These are phyloP conservation scores for Phyto melanocephala DNA, from an alignment of 2,888 invertebrate genomes.

Conservation along the genomic window DNA sequence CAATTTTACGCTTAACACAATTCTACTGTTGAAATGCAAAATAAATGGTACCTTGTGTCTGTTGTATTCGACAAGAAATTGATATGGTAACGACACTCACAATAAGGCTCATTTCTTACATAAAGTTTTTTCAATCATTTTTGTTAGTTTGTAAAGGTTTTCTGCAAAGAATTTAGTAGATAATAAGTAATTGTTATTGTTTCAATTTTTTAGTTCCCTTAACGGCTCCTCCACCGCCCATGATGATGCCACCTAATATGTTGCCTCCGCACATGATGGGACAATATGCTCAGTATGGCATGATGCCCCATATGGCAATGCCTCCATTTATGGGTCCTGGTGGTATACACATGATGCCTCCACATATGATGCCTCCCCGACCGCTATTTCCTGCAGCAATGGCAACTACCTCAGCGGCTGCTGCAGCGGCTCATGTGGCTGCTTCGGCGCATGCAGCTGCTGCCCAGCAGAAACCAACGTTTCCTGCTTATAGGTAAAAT, in stretches of 20 bases:
- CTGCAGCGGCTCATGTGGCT: slow-evolving; percentile 84
- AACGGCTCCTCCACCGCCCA: slow-evolving; percentile 80
- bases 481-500: slow-evolving; percentile 87
- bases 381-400: slow-evolving; percentile 92
- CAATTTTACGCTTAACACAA: too few species aligned
- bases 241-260: slow-evolving; percentile 82
- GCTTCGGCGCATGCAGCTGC: slow-evolving; percentile 76
- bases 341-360: slow-evolving; percentile 82
- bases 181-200: too few species aligned
- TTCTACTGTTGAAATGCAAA: too few species aligned
- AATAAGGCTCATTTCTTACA: too few species aligned
- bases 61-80: too few species aligned
- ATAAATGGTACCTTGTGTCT: too few species aligned
- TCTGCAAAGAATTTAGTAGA: too few species aligned
- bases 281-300: slow-evolving; percentile 80
- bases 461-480: slow-evolving; percentile 85
- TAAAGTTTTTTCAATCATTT: too few species aligned
- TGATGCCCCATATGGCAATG: slow-evolving; percentile 84
- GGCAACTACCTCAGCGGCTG: slow-evolving; percentile 85
- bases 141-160: too few species aligned
- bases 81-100: too few species aligned
- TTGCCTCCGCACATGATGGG: slow-evolving; percentile 82
- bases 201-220: slow-evolving; percentile 66
- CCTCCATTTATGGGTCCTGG: slow-evolving; percentile 86
- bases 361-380: slow-evolving; percentile 82